phyloP scores from a whole-genome alignment of 2,113 vertebrate genomes.

The Propithecus coquereli region DNA sequence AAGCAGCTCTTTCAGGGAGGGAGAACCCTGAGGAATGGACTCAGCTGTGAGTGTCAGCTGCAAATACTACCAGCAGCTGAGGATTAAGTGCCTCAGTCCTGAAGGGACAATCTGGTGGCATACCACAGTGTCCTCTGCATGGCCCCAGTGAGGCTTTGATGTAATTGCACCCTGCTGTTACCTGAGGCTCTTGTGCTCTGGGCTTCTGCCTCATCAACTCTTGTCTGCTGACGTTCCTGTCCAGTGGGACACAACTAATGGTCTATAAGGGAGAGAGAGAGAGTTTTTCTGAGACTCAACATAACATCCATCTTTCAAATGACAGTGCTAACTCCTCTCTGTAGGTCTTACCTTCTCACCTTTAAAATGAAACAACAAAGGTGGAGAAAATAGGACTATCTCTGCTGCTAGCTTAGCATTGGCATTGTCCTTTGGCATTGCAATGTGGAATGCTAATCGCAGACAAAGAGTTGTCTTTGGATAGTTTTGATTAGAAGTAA shows the following conservation, averaged over 20 bases:
- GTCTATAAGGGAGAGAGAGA: not conserved
- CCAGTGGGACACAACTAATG: not conserved
- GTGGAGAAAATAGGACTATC: not conserved
- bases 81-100: not conserved
- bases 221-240: not conserved
- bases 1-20: not conserved
- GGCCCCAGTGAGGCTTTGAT: not conserved
- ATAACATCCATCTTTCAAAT: slow-evolving; percentile 17
- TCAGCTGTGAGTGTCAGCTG: not conserved
- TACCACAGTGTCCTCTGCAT: too few relatives aligned
- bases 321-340: not conserved
- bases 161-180: not conserved
- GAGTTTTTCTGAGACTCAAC: not conserved
- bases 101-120: not conserved
- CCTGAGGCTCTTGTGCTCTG: not conserved
- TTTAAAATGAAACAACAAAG: not conserved
- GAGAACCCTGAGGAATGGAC: not conserved
- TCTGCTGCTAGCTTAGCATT: not conserved
- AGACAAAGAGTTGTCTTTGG: not conserved
- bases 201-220: not conserved
- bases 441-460: not conserved
- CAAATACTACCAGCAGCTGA: not conserved
- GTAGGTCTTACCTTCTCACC: not conserved
- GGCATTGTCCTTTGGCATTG: not conserved
- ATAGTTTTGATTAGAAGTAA: not conserved